Evolutionary conservation across 37 sponge, comb jelly and placozoan species (phyloP).

Genomic region (Amphimedon queenslandica): DNA sequence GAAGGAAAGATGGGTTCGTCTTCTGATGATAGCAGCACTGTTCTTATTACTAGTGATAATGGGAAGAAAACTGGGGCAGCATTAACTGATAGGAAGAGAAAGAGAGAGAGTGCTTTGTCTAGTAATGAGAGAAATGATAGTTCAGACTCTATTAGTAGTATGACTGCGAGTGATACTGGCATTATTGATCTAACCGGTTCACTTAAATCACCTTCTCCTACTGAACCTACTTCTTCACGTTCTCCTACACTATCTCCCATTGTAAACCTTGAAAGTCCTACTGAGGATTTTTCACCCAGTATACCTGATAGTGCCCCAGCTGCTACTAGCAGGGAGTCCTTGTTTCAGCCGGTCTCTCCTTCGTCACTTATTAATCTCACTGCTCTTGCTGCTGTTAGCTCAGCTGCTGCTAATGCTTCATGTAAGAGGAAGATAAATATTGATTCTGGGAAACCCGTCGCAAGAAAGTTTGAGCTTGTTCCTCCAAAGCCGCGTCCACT

Average conservation of each 20-base stretch:
- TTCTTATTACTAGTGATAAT: too few relatives aligned
- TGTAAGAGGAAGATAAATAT: neutral
- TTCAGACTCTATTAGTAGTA: too few relatives aligned
- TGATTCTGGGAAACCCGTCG: neutral
- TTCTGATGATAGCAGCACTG: too few relatives aligned
- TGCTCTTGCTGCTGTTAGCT: neutral
- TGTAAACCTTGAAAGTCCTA: neutral
- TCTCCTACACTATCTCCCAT: neutral
- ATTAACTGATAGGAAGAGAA: too few relatives aligned
- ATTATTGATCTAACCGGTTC: neutral
- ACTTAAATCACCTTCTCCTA: neutral
- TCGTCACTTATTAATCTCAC: conserved; percentile 4
- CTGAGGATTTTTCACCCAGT: too few relatives aligned
- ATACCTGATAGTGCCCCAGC: too few relatives aligned
- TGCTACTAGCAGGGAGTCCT: too few relatives aligned
- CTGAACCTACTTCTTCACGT: neutral
- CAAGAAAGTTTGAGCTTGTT: neutral
- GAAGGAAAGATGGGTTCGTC: too few relatives aligned
- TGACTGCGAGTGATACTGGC: too few relatives aligned
- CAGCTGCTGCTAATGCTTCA: neutral
- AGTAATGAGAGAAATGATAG: too few relatives aligned
- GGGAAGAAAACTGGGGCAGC: too few relatives aligned
- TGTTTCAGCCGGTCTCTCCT: neutral
- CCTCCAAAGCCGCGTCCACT: conserved; percentile 2
- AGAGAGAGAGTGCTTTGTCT: too few relatives aligned